phyloP scores from a whole-genome alignment of 2,113 vertebrate species.

The Mus spicilegus region DNA sequence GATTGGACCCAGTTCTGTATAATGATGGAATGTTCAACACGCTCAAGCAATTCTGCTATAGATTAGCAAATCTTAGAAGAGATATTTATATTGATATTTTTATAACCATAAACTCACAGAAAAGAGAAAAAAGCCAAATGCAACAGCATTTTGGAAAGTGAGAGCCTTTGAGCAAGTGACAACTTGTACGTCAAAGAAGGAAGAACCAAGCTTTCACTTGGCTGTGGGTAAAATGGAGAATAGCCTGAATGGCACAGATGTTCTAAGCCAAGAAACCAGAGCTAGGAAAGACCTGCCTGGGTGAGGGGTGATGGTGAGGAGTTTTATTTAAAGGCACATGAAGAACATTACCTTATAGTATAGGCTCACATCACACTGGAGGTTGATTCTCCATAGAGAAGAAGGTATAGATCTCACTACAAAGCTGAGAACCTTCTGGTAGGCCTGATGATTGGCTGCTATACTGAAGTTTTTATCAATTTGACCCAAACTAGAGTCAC shows the following conservation, averaged over 20 bases:
- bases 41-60: constrained; percentile 35
- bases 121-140: neutral
- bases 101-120: neutral
- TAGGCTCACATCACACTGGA: neutral
- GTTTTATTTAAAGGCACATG: neutral
- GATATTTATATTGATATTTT: constrained; percentile 1
- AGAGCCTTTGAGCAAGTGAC: neutral
- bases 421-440: neutral
- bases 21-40: neutral
- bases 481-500: neutral
- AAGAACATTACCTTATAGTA: neutral
- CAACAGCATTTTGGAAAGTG: constrained; percentile 21
- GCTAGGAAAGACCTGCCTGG: too few relatives aligned
- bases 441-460: neutral
- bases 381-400: neutral
- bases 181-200: neutral
- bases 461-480: neutral
- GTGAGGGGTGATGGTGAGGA: neutral
- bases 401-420: neutral
- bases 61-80: constrained; percentile 25
- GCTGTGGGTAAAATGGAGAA: neutral
- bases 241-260: neutral
- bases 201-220: neutral
- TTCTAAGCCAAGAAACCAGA: neutral
- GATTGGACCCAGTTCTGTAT: constrained; percentile 31